These are phyloP conservation scores for Lissocephala sabroskyi DNA, from an alignment of 2,888 invertebrate genomes.

Conservation along the genomic window DNA sequence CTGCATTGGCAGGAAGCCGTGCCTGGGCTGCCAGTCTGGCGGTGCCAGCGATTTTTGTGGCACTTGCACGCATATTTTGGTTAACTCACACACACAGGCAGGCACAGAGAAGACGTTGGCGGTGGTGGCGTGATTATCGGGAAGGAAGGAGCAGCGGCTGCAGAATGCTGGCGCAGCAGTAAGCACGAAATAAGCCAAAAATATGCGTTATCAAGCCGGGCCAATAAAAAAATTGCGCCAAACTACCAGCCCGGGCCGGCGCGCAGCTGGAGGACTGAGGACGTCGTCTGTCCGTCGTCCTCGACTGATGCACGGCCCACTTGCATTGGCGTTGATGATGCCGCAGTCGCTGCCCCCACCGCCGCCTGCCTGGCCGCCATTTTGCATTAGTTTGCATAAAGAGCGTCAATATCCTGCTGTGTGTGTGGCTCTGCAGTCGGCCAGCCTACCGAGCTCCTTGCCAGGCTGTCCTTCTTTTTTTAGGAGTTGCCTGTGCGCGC, in stretches of 20 bases:
- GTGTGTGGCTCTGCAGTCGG: conserved; percentile 7
- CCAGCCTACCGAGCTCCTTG: too few relatives aligned
- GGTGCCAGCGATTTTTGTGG: conserved; percentile 55
- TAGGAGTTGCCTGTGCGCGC: too few relatives aligned
- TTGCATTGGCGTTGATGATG: conserved; percentile 35
- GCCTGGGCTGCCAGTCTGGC: too few relatives aligned
- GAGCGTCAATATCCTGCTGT: conserved; percentile 41
- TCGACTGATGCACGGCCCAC: too few relatives aligned
- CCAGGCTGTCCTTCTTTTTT: too few relatives aligned
- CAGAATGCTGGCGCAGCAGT: conserved; percentile 62
- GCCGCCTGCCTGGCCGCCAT: conserved; percentile 29
- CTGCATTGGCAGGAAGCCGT: conserved; percentile 5
- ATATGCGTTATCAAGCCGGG: conserved; percentile 60
- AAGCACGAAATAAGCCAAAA: conserved; percentile 62
- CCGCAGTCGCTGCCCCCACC: conserved; percentile 14
- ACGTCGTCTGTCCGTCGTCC: not conserved
- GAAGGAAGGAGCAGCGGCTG: conserved; percentile 12
- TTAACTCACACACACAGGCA: conserved; percentile 12
- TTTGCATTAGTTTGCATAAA: conserved; percentile 64
- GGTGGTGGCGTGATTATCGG: conserved; percentile 49
- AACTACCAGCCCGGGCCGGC: conserved; percentile 13
- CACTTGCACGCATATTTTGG: conserved; percentile 58
- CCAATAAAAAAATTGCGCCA: conserved; percentile 52
- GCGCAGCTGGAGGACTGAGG: conserved; percentile 37
- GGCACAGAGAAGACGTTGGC: conserved; percentile 51